Evolutionary conservation across 2,888 invertebrate species (phyloP).

Genomic region (Drosophila demipolita): DNA sequence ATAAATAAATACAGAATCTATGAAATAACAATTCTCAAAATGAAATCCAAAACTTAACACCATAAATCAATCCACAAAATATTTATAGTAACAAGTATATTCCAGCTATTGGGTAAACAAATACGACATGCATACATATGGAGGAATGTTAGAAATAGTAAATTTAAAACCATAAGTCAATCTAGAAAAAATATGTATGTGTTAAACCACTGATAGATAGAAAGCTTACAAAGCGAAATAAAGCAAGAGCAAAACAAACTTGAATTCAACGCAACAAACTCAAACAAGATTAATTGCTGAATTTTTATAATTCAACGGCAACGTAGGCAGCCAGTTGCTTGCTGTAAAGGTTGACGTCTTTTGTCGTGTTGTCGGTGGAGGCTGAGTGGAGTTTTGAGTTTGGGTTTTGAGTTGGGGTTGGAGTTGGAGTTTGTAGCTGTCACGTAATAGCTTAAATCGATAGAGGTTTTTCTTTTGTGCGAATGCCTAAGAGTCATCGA

Average conservation of each 20-base stretch:
- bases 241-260: constrained; percentile 32
- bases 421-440: constrained; percentile 40
- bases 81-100: background rate
- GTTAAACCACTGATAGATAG: constrained; percentile 22
- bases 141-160: background rate
- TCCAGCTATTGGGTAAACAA: background rate
- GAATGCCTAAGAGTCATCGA: constrained; percentile 19
- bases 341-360: constrained; percentile 43
- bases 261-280: constrained; percentile 34
- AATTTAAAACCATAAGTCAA: background rate
- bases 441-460: constrained; percentile 53
- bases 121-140: background rate
- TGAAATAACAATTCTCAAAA: background rate
- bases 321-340: constrained; percentile 49
- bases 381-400: constrained; percentile 19
- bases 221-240: constrained; percentile 29
- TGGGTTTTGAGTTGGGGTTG: constrained; percentile 23
- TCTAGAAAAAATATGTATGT: constrained; percentile 21
- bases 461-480: constrained; percentile 5
- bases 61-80: background rate
- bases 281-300: constrained; percentile 73
- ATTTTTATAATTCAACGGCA: constrained; percentile 63
- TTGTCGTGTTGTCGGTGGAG: constrained; percentile 34
- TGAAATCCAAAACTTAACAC: background rate
- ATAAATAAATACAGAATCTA: background rate